Evolutionary conservation across 2,797 vertebrate genomes (phyloP), one percentile per base, ranked within the genome.

Genomic region (Percopsis omiscomaycus): DNA sequence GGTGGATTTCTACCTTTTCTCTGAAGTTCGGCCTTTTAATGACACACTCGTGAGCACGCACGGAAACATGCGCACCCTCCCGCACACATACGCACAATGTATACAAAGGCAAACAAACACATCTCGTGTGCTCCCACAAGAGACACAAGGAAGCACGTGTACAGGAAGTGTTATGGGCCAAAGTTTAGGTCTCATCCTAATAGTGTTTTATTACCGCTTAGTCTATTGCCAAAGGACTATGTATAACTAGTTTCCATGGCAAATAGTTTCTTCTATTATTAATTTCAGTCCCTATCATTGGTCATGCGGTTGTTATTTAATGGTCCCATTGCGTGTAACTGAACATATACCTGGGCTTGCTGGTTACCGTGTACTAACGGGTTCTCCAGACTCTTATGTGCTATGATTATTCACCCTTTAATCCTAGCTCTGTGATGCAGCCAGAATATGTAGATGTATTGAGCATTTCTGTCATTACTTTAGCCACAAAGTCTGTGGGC

Each of bases 11-110:
- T 81, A 84, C 83, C 81, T 87, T 86, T 74, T 66, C 84, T 89
- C 84, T 90, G 90, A 92, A 91, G 91, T 92, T 88, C 88, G 71
- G 88, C 82, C 83, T 85, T 79, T 81, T 90, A 86, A 85, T 81
- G 85, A 80, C 85, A 81, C 83, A 82, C 59, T 49, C 56, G 69
- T 48, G 48, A 16, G 4, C 53, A 46, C 12, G 12, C 29, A 42
- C 29, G 49, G 4, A 37, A 10, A 45, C 9, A 29, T 30, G 16
- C 28, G 5, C 50, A 30, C 46, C 30, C 46, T 46, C 14, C 15
- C 3, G 15, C 16, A 22, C 15, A 12, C 71, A 76, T 73, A 68
- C 73, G 74, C 66, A 77, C 79, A 62, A 22, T 42, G 52, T 66
- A 60, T 44, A 78, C 15, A 66, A 55, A 29, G 55, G 22, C 10